phyloP scores from a whole-genome alignment of 2,113 vertebrate species.

The Heterochromis multidens region DNA sequence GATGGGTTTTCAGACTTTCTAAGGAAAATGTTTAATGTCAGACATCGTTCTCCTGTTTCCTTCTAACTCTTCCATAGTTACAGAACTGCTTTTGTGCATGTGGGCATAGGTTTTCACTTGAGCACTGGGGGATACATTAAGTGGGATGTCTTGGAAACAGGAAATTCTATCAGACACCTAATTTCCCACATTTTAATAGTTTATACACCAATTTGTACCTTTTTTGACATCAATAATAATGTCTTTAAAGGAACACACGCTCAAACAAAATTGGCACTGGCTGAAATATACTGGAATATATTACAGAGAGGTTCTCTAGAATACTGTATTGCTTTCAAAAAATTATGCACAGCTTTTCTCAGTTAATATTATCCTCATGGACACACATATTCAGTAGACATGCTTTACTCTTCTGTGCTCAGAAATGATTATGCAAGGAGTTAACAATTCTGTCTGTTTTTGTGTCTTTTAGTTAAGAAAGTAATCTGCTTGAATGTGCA shows the following conservation, averaged over 20 bases:
- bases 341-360: not conserved
- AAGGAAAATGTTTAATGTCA: not conserved
- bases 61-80: not conserved
- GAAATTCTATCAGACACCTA: not conserved
- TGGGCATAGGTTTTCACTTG: not conserved
- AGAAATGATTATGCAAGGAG: not conserved
- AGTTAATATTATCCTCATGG: not conserved
- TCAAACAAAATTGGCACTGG: fast-evolving
- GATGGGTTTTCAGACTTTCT: not conserved
- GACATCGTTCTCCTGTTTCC: not conserved
- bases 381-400: not conserved
- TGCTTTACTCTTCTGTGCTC: not conserved
- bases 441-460: not conserved
- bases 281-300: not conserved
- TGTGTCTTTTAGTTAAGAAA: not conserved
- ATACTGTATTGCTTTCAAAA: not conserved
- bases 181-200: not conserved
- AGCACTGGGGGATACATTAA: not conserved
- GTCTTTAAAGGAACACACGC: not conserved
- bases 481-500: not conserved
- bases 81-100: not conserved
- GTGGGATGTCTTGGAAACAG: fast-evolving
- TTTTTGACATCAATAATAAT: not conserved
- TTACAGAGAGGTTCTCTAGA: not conserved
- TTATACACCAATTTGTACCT: fast-evolving